Percentiles rank a stretch among this genome's conserved stretches.
Conservation (phyloP, 2,888 invertebrate species). For the Tanypteryx hageni region DNA sequence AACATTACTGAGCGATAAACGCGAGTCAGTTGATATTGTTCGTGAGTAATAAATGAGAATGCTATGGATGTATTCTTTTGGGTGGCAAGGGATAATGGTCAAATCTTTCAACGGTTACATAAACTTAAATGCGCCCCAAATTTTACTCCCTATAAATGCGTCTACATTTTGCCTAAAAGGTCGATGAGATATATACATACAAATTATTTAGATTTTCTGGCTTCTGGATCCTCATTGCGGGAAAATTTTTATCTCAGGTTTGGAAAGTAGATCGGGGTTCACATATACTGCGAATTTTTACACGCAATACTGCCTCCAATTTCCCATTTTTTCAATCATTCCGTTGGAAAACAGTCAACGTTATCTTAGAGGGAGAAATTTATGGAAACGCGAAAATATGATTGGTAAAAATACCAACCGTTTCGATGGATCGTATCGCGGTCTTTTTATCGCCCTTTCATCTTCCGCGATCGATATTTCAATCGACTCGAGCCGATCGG, state of each 20-base stretch:
- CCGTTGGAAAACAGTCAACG: no score
- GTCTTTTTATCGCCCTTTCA: conserved; percentile 20
- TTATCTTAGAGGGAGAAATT: background rate
- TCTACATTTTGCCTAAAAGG: conserved; percentile 27
- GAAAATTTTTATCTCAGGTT: no score
- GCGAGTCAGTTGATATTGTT: conserved; percentile 29
- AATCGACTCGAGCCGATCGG: background rate
- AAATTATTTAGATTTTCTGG: background rate
- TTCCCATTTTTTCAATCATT: no score
- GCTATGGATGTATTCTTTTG: conserved; percentile 34
- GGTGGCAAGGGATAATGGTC: background rate
- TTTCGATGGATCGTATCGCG: background rate
- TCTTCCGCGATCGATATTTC: background rate
- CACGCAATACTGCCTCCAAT: no score
- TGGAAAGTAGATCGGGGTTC: no score
- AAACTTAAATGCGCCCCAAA: conserved; percentile 44
- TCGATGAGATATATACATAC: background rate
- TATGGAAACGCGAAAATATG: background rate
- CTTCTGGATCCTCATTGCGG: no score
- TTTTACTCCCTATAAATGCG: background rate
- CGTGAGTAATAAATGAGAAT: conserved; percentile 41
- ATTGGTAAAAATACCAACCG: background rate
- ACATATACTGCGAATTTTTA: no score
- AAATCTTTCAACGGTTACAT: conserved; percentile 39
- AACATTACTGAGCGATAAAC: conserved; percentile 35